Evolutionary conservation across 2,113 vertebrate genomes (phyloP).

Genomic region (Bubo scandiacus): DNA sequence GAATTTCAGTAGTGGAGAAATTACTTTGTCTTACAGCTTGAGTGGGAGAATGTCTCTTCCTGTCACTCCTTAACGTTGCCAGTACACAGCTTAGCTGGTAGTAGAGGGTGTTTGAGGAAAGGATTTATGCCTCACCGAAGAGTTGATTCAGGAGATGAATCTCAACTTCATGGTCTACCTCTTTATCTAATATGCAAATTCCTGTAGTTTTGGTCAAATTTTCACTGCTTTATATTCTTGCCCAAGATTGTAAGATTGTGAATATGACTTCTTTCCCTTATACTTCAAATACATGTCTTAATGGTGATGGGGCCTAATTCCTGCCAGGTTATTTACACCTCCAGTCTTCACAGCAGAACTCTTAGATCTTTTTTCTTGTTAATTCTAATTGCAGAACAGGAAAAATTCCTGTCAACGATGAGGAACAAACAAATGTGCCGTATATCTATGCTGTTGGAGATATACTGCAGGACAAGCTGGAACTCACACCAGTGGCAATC

Average conservation of each 20-base stretch:
- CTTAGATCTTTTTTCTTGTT: not conserved
- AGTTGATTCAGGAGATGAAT: not conserved
- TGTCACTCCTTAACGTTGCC: not conserved
- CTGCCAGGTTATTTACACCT: not conserved
- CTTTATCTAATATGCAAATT: not conserved
- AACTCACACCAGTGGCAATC: conserved; percentile 83
- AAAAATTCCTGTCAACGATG: conserved; percentile 81
- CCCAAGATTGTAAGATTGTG: not conserved
- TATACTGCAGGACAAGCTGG: conserved; percentile 78
- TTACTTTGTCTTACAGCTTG: not conserved
- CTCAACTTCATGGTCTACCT: not conserved
- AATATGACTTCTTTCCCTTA: not conserved
- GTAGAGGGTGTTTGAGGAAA: not conserved
- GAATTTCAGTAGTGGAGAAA: not conserved
- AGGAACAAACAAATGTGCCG: conserved; percentile 80
- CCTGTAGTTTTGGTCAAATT: not conserved
- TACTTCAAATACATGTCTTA: not conserved
- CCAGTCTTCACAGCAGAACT: not conserved
- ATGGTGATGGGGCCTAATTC: not conserved
- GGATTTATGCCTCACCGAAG: not conserved
- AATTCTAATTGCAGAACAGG: conserved; percentile 73
- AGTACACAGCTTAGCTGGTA: not conserved
- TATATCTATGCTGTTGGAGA: conserved; percentile 83
- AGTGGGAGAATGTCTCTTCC: not conserved
- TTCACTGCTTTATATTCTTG: not conserved